phyloP scores from a whole-genome alignment of 2,113 vertebrate genomes.

The Ptilorrhoa leucosticta region DNA sequence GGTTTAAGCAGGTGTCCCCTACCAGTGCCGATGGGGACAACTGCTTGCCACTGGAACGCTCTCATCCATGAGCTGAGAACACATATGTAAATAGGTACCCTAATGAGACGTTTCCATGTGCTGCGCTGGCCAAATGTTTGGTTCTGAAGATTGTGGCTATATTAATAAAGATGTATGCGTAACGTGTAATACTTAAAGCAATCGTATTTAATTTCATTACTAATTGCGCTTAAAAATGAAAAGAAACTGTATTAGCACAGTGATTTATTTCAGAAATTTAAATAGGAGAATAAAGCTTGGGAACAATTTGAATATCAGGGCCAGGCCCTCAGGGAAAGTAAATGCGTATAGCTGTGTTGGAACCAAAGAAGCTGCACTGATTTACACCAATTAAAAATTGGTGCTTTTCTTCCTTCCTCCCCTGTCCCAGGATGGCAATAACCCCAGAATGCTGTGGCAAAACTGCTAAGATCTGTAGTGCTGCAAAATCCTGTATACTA shows the following conservation, averaged over 20 bases:
- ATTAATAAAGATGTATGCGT: neutral
- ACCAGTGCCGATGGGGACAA: neutral
- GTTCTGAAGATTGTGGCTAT: neutral
- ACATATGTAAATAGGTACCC: constrained; percentile 47
- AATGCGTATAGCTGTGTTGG: neutral
- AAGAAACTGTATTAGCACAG: neutral
- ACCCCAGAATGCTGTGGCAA: neutral
- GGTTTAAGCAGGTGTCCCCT: constrained; percentile 42
- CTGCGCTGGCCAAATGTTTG: neutral
- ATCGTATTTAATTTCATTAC: constrained; percentile 31
- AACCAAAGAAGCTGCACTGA: neutral
- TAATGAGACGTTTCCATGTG: neutral
- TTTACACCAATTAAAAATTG: neutral
- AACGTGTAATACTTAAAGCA: neutral
- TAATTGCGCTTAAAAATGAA: constrained; percentile 47
- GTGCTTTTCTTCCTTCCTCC: neutral
- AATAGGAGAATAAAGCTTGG: constrained; percentile 1
- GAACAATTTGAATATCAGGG: neutral
- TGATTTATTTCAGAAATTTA: constrained; percentile 44
- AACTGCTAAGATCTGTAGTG: neutral
- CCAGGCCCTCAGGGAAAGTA: constrained; percentile 11
- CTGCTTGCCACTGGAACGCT: neutral
- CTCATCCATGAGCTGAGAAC: neutral
- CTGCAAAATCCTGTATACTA: neutral
- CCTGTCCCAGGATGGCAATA: neutral